Conservation (phyloP, 2,797 vertebrate genomes). For the Alouatta caraya region DNA sequence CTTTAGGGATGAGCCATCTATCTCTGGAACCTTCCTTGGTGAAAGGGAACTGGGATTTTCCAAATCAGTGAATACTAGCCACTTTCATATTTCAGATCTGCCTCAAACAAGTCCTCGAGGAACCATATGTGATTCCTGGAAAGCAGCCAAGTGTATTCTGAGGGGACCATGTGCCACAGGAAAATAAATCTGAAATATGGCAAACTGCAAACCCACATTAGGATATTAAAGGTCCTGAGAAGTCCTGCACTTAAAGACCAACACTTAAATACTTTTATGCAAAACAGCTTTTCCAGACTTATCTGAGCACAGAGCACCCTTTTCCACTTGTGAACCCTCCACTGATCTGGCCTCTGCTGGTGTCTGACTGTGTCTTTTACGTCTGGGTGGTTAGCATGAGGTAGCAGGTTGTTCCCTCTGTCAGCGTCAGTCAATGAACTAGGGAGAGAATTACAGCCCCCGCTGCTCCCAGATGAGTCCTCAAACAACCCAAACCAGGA, state of each 20-base stretch:
- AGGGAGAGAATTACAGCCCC: neutral
- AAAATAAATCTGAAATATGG: neutral
- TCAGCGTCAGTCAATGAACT: too few species aligned
- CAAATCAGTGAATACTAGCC: neutral
- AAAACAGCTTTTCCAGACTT: neutral
- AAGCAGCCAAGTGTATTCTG: neutral
- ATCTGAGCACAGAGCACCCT: neutral
- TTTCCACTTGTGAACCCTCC: too few species aligned
- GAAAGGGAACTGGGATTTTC: neutral
- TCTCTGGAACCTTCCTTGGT: neutral
- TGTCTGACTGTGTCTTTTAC: neutral
- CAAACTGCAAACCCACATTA: neutral
- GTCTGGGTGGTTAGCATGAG: neutral
- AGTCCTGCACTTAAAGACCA: neutral
- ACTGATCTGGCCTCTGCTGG: neutral
- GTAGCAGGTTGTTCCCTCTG: neutral
- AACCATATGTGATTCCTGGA: neutral
- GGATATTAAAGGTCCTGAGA: neutral
- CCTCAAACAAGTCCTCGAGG: neutral
- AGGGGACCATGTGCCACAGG: neutral
- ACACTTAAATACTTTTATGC: neutral
- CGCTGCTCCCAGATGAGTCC: neutral
- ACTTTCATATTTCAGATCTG: neutral
- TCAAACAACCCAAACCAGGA: neutral
- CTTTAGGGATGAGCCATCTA: neutral